Base-by-base conservation (phyloP, 2,888 invertebrate genomes). In the Lasioglossum calceatum region DNA sequence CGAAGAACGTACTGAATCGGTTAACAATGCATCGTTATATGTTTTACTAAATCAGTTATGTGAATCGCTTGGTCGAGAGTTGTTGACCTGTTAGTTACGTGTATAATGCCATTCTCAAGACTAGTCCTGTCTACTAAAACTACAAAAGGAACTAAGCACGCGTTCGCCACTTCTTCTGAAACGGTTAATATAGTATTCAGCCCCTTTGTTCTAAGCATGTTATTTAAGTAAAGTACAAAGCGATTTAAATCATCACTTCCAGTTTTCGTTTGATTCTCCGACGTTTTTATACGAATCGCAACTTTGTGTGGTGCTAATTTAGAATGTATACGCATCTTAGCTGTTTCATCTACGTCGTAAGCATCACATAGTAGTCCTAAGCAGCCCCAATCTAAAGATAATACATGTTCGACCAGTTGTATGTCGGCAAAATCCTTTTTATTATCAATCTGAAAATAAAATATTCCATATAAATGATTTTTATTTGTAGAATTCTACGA, bases 221-320 rank as follows among this genome's bases (percentile, higher is more conserved):
- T 95, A 85, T 96, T 96, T 47, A 97, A 92, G 93, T 97, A 97
- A 7, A 95, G 92, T 54, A 96, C 96, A 58, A 97, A 94, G 85
- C 97, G 96, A 58, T 94, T 93, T 39, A 97, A 93, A 90, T 97
- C 96, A 76, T 94, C 95, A 81, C 87, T 86, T 74, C 87, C 91
- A 54, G 91, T 86, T 44, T 93, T 92, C 4, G 79, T 84, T 64
- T 94, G 92, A 85, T 94, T 94, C 92, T 96, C 96, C 95, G 93
- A 94, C 85, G 89, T 93, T 44, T 96, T 93, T 76, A 97, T 94
- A 36, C 96, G 96, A 94, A 98, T 97, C 74, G 96, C 96, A 85
- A 97, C 96, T 96, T 98, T 98, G 93, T 97, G 98, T 0, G 98
- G 98, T 23, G 98, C 96, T 84, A 98, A 95, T 95, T 97, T 97